phyloP scores from a whole-genome alignment of 1,140 invertebrate genomes.

The Phocides pigmalion region DNA sequence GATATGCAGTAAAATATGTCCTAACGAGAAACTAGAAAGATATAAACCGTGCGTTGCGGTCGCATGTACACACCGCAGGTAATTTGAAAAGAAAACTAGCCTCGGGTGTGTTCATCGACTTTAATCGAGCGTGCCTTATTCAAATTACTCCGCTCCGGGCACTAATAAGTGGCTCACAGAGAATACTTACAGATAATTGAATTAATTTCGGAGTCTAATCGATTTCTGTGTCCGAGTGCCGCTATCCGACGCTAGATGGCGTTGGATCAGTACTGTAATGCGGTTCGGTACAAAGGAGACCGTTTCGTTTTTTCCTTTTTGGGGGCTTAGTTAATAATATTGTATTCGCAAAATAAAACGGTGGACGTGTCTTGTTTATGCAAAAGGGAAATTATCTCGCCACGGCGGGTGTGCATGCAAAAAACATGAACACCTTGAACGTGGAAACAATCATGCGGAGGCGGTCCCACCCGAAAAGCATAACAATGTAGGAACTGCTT shows the following conservation, averaged over 20 bases:
- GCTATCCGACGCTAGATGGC: conserved; percentile 69
- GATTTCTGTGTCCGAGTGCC: conserved; percentile 52
- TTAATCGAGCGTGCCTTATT: conserved; percentile 47
- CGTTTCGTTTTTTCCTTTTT: conserved; percentile 1
- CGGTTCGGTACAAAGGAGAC: neutral
- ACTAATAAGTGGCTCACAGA: conserved; percentile 39
- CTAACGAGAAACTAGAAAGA: conserved; percentile 57
- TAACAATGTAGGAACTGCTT: conserved; percentile 61
- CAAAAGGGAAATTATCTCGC: conserved; percentile 34
- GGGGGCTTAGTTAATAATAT: conserved; percentile 32
- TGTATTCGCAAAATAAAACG: conserved; percentile 33
- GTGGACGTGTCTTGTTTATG: conserved; percentile 35
- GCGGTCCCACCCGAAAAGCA: conserved; percentile 52
- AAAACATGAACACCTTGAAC: conserved; percentile 38
- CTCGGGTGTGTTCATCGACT: conserved; percentile 33
- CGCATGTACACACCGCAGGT: conserved; percentile 25
- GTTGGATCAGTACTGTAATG: conserved; percentile 34
- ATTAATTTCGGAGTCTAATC: conserved; percentile 49
- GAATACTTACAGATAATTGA: conserved; percentile 49
- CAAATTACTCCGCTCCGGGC: conserved; percentile 47
- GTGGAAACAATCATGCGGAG: conserved; percentile 58
- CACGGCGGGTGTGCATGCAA: conserved; percentile 35
- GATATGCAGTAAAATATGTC: conserved; percentile 56
- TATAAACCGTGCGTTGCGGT: conserved; percentile 51
- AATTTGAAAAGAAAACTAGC: conserved; percentile 44